A percentile compares a stretch with the other conserved stretches of the same genome.
Conservation (phyloP, 1,140 invertebrate species). For the Drosophila parvula region DNA sequence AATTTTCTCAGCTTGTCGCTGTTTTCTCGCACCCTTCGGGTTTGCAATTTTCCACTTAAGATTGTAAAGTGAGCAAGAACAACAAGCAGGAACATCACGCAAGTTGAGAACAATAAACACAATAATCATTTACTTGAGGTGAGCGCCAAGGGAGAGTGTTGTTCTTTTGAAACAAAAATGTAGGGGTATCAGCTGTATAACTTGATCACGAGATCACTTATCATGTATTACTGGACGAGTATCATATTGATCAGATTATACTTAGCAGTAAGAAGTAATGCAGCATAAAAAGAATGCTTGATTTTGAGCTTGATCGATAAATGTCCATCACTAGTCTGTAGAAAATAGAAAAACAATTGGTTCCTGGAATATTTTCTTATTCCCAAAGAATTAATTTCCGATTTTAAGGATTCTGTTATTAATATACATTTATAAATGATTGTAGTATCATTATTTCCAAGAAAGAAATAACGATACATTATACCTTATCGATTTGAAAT, state of each 20-base stretch:
- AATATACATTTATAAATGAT: too few relatives aligned
- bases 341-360: too few relatives aligned
- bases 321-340: not conserved
- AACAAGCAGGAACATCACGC: constrained; percentile 15
- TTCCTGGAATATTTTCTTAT: too few relatives aligned
- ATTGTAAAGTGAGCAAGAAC: not conserved
- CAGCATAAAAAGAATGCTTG: too few relatives aligned
- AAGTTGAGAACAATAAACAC: constrained; percentile 29
- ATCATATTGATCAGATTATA: not conserved
- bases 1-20: constrained; percentile 26
- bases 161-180: constrained; percentile 9
- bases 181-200: not conserved
- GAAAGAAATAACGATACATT: too few relatives aligned
- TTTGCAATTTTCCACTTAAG: constrained; percentile 55
- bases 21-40: constrained; percentile 36
- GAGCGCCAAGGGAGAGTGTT: not conserved
- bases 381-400: too few relatives aligned
- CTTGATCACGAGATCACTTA: not conserved
- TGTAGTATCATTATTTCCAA: too few relatives aligned
- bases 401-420: too few relatives aligned
- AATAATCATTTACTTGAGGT: constrained; percentile 48
- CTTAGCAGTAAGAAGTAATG: not conserved
- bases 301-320: not conserved
- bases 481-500: too few relatives aligned
- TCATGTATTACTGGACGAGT: not conserved